Conservation (phyloP, 2,797 vertebrate genomes). For the Hafferia zeledoni region DNA sequence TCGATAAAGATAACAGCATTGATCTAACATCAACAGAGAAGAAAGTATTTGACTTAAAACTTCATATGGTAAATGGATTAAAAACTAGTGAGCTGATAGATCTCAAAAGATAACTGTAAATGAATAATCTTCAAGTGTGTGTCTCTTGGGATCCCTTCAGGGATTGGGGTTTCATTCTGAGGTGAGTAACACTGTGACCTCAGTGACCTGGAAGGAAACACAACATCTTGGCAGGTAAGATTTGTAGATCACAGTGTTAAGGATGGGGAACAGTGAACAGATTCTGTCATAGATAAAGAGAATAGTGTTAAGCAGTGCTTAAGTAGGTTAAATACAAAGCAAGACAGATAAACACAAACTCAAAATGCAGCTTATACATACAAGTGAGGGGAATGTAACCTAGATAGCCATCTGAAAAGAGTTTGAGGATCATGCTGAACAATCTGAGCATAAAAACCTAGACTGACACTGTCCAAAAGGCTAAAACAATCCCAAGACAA, state of each 20-base stretch:
- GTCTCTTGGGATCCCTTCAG: not conserved
- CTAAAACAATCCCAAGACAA: not conserved
- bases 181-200: not conserved
- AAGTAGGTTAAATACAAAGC: not conserved
- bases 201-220: not conserved
- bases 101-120: not conserved
- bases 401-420: not conserved
- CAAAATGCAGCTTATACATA: not conserved
- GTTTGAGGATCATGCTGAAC: not conserved
- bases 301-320: not conserved
- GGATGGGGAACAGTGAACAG: not conserved
- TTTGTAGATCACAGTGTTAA: not conserved
- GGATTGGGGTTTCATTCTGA: not conserved
- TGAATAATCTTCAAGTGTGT: not conserved
- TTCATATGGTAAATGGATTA: not conserved
- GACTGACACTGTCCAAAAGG: not conserved
- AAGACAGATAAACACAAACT: not conserved
- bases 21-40: not conserved
- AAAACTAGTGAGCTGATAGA: not conserved
- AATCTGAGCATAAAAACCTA: not conserved
- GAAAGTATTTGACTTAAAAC: not conserved
- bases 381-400: not conserved
- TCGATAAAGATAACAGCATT: not conserved
- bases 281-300: not conserved
- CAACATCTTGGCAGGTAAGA: not conserved